phyloP scores from a whole-genome alignment of 2,113 vertebrate genomes.

The Hucho hucho region DNA sequence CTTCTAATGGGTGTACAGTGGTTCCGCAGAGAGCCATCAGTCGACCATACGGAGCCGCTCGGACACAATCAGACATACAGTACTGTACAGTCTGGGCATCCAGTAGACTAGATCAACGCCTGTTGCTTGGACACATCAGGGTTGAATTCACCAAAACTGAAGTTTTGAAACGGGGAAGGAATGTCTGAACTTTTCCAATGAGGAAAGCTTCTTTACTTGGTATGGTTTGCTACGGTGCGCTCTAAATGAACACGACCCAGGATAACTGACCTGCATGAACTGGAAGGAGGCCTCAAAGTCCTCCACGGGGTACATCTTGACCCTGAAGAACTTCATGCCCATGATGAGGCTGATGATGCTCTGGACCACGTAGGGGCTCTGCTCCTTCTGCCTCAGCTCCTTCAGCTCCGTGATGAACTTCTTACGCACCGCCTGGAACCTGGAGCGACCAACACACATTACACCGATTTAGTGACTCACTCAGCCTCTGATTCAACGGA shows the following conservation, averaged over 20 bases:
- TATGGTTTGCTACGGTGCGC: too few species aligned
- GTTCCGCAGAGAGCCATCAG: background rate
- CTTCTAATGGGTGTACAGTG: background rate
- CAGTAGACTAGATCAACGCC: too few species aligned
- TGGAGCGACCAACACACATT: slow-evolving; percentile 45
- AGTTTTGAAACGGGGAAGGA: too few species aligned
- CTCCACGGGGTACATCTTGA: slow-evolving; percentile 99
- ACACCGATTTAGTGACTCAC: background rate
- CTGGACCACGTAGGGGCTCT: slow-evolving; percentile 92
- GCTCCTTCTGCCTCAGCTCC: slow-evolving; percentile 92
- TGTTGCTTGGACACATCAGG: background rate
- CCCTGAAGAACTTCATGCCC: slow-evolving; percentile 99
- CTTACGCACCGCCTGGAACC: slow-evolving; percentile 97
- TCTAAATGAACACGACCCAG: too few species aligned
- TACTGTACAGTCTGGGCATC: too few species aligned
- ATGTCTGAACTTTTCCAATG: too few species aligned
- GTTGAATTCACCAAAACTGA: too few species aligned
- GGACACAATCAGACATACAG: background rate
- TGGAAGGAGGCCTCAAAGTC: slow-evolving; percentile 99
- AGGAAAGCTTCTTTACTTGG: too few species aligned
- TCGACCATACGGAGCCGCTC: background rate
- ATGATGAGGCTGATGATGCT: slow-evolving; percentile 98
- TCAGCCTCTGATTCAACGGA: too few species aligned
- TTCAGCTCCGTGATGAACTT: slow-evolving; percentile 98
- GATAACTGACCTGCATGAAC: slow-evolving; percentile 89